These are phyloP conservation scores for Hirudinaria manillensis DNA, from an alignment of 2,888 invertebrate genomes.

Conservation along the genomic window DNA sequence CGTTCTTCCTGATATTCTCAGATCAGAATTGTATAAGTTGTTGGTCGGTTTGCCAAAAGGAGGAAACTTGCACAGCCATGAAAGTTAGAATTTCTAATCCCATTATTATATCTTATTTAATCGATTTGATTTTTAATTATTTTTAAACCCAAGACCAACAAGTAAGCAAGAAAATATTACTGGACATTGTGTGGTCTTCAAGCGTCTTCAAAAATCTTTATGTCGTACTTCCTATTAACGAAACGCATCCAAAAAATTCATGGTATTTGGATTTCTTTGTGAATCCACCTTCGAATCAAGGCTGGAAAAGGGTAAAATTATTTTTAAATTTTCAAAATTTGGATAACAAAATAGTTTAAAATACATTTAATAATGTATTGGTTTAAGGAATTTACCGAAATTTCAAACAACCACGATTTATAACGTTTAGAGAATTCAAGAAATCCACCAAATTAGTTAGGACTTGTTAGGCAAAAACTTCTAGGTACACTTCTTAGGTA, in stretches of 20 bases:
- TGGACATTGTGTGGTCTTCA: slow-evolving; percentile 37
- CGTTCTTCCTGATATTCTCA: slow-evolving; percentile 33
- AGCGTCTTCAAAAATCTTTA: slow-evolving; percentile 37
- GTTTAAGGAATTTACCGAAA: too few relatives aligned
- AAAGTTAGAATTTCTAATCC: slow-evolving; percentile 33
- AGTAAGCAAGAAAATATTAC: slow-evolving; percentile 35
- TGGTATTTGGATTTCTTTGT: slow-evolving; percentile 38
- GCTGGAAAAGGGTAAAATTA: not conserved
- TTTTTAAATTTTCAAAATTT: not conserved
- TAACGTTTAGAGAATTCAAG: too few relatives aligned
- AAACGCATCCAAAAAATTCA: slow-evolving; percentile 6
- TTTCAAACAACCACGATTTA: too few relatives aligned
- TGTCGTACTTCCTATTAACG: slow-evolving; percentile 6
- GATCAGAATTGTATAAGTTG: slow-evolving; percentile 36
- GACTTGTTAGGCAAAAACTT: too few relatives aligned
- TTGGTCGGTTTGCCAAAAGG: slow-evolving; percentile 40
- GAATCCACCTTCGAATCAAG: slow-evolving; percentile 32
- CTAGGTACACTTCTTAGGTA: too few relatives aligned
- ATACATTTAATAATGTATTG: too few relatives aligned
- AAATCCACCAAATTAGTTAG: too few relatives aligned
- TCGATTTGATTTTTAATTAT: not conserved
- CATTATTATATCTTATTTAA: not conserved
- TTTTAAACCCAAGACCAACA: not conserved
- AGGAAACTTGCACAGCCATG: slow-evolving; percentile 41
- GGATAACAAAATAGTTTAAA: too few relatives aligned